Evolutionary conservation across 2,113 vertebrate genomes (phyloP).

Genomic region (Deroptyus accipitrinus): DNA sequence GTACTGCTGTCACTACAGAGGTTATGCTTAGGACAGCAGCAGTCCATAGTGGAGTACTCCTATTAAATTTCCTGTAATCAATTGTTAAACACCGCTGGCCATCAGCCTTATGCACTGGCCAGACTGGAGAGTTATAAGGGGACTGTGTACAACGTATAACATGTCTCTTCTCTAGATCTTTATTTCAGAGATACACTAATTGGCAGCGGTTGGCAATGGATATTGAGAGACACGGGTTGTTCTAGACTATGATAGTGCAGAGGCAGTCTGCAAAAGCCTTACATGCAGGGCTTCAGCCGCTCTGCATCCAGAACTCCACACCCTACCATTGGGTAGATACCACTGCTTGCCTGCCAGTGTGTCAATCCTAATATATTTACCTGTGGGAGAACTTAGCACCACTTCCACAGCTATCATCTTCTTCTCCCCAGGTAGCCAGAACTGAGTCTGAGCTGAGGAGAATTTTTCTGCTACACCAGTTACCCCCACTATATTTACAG

Average conservation of each 20-base stretch:
- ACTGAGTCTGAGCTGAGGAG: not conserved
- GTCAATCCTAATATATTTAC: not conserved
- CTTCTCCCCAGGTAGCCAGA: not conserved
- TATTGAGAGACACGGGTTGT: not conserved
- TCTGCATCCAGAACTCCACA: not conserved
- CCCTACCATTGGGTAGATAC: not conserved
- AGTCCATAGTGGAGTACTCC: not conserved
- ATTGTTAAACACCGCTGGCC: not conserved
- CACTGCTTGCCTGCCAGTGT: not conserved
- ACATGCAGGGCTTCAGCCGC: not conserved
- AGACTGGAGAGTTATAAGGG: not conserved
- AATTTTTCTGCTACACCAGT: not conserved
- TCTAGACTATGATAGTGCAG: not conserved
- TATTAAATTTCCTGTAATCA: not conserved
- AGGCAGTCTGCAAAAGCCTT: not conserved
- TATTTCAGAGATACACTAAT: not conserved
- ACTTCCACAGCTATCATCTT: not conserved
- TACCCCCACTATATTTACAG: not conserved
- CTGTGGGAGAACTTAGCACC: not conserved
- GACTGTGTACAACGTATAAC: not conserved
- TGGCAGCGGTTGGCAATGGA: not conserved
- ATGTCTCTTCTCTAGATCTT: not conserved
- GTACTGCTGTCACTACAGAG: not conserved
- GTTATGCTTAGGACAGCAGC: not conserved
- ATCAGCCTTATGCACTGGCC: not conserved